A percentile compares a stretch with the other conserved stretches of the same genome.
Conservation (phyloP, 2,797 vertebrate genomes). For the Neostethus bicornis region DNA sequence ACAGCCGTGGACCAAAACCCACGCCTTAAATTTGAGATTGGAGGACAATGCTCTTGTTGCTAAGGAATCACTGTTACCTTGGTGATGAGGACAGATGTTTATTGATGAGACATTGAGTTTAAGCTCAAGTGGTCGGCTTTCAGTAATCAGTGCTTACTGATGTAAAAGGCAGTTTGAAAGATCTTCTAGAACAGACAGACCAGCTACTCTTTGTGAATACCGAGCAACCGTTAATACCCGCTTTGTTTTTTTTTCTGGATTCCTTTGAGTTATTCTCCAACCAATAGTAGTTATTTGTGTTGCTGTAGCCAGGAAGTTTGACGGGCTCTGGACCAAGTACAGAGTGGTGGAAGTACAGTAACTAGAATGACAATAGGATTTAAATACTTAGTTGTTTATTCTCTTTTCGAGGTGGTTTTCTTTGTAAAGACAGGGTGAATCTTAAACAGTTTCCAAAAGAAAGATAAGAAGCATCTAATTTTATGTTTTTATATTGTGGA, state of each 20-base stretch:
- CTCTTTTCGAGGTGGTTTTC: background rate
- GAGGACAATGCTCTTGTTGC: constrained; percentile 68
- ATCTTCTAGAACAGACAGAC: no score
- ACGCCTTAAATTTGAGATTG: constrained; percentile 51
- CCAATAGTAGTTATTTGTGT: no score
- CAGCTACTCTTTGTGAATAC: no score
- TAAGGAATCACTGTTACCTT: constrained; percentile 75
- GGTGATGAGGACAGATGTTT: constrained; percentile 63
- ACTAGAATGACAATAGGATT: no score
- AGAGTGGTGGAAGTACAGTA: no score
- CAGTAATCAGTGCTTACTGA: constrained; percentile 2
- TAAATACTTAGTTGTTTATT: no score
- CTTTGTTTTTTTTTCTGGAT: no score
- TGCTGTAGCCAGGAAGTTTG: no score
- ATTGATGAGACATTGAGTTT: constrained; percentile 69
- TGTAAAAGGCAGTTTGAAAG: no score
- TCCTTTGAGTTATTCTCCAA: no score
- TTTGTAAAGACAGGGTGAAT: background rate
- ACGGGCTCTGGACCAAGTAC: no score
- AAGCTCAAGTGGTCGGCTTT: constrained; percentile 45
- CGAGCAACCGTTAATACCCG: no score
- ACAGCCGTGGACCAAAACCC: constrained; percentile 56
- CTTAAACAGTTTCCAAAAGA: background rate
- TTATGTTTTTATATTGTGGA: constrained; percentile 1
- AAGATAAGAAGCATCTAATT: background rate